Evolutionary conservation across 2,113 vertebrate species (phyloP), one percentile per base, ranked within the genome.

Genomic region (Calypte anna): DNA sequence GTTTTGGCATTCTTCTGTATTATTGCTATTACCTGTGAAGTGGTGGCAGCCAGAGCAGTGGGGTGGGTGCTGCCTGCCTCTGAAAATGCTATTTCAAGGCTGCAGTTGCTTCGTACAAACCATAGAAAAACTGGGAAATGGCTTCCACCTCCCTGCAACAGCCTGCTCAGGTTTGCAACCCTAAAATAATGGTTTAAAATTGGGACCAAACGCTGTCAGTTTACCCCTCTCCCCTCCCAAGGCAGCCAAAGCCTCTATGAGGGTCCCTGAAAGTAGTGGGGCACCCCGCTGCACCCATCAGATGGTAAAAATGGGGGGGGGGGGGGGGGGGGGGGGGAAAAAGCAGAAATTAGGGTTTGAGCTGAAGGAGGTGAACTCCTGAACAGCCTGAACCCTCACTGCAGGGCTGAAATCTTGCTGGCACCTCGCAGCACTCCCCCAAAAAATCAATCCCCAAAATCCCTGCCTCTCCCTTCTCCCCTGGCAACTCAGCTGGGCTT

Each of bases 11-110:
- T 40, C 40, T 40, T 40, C 40, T 40, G 40, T 40, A 40, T 40
- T 40, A 40, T 40, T 40, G 40, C 40, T 40, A 40, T 40, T 40
- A 67, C 72, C 38, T 21, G 22, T 22, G 1, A 82, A 78, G 92
- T 78, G 30, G 0, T 0, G 3, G 77, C 73, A 63, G 76, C 8
- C 14, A 63, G 92, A 79, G 75, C 64, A 90, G 75, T 11, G 1
- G 22, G 82, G 57, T 61, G 4, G 7, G 19, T 23, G 15, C 80
- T 61, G 95, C 80, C 82, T 73, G 92, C 55, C 86, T 78, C 64
- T 9, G 7, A 67, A 82, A 66, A 36, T 63, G 96, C 94, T 96
- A 94, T 96, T 94, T 95, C 92, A 91, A 91, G 93, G 43, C 12
- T 96, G 84, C 66, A 67, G 69, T 86, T 84, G 76, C 80, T 92